Conservation (phyloP, 2,113 vertebrate species). For the Galemys pyrenaicus region DNA sequence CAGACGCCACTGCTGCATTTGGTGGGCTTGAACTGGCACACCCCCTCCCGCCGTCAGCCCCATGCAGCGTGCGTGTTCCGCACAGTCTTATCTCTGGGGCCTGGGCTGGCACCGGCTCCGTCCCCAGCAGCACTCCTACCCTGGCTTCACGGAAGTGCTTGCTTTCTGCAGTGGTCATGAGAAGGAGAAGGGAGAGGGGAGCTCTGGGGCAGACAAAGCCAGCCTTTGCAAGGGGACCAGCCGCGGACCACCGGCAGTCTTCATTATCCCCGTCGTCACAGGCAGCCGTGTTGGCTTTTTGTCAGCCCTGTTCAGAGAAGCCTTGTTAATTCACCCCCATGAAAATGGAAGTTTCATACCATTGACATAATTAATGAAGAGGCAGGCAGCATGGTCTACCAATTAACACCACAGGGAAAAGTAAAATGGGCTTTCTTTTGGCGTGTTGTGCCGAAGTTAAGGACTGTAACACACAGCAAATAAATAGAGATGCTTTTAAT, state of each 20-base stretch:
- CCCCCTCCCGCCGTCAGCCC: constrained; percentile 1
- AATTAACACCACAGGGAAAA: constrained; percentile 96
- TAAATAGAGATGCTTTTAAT: constrained; percentile 94
- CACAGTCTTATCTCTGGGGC: constrained; percentile 5
- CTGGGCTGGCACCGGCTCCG: constrained; percentile 56
- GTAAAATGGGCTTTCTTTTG: constrained; percentile 92
- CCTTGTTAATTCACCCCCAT: constrained; percentile 85
- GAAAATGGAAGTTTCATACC: constrained; percentile 90
- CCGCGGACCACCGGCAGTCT: constrained; percentile 68
- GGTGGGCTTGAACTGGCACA: background rate
- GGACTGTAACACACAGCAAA: constrained; percentile 91
- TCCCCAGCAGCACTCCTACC: constrained; percentile 29
- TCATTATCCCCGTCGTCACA: constrained; percentile 76
- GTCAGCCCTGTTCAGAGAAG: constrained; percentile 83
- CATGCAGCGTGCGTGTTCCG: background rate
- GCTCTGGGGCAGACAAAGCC: background rate
- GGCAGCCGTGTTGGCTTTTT: constrained; percentile 77
- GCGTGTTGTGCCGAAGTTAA: constrained; percentile 90
- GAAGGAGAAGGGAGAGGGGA: constrained; percentile 22
- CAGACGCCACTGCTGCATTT: constrained; percentile 33
- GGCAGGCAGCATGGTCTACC: constrained; percentile 91
- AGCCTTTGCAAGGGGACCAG: background rate
- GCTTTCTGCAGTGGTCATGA: constrained; percentile 51
- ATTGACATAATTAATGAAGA: constrained; percentile 96
- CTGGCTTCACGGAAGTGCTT: constrained; percentile 66